Evolutionary conservation across 2,888 invertebrate genomes (phyloP).

Genomic region (Steinernema carpocapsae): DNA sequence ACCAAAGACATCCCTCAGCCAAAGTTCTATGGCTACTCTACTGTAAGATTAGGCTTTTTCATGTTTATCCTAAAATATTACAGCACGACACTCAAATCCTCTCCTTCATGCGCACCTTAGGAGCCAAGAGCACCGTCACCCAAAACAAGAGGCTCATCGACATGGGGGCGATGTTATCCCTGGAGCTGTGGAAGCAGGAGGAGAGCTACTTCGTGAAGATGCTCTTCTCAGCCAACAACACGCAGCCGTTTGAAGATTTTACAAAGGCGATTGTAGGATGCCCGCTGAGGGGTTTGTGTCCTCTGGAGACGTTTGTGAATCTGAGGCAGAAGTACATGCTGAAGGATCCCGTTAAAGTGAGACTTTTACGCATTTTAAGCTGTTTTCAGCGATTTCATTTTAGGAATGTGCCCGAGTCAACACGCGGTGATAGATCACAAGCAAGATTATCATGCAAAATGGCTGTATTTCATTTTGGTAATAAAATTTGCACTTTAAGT

Average conservation of each 20-base stretch:
- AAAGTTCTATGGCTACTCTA: no score
- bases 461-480: no score
- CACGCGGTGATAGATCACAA: no score
- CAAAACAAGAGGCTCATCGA: slow-evolving; percentile 30
- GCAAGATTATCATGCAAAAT: no score
- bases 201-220: slow-evolving; percentile 34
- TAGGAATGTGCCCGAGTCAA: no score
- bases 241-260: background rate
- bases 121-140: background rate
- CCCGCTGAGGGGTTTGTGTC: background rate
- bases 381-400: no score
- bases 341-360: background rate
- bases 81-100: background rate
- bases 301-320: background rate
- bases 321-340: background rate
- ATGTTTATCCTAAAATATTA: background rate
- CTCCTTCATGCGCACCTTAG: background rate
- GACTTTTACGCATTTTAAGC: background rate
- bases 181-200: slow-evolving; percentile 37
- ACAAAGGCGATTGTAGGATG: background rate
- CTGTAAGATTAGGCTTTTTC: no score
- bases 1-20: no score
- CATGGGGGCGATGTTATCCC: slow-evolving; percentile 28
- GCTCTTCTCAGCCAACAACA: background rate
- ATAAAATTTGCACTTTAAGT: no score